Evolutionary conservation across 2,113 vertebrate species (phyloP), one percentile per base, ranked within the genome.

Genomic region (Neoarius graeffei): DNA sequence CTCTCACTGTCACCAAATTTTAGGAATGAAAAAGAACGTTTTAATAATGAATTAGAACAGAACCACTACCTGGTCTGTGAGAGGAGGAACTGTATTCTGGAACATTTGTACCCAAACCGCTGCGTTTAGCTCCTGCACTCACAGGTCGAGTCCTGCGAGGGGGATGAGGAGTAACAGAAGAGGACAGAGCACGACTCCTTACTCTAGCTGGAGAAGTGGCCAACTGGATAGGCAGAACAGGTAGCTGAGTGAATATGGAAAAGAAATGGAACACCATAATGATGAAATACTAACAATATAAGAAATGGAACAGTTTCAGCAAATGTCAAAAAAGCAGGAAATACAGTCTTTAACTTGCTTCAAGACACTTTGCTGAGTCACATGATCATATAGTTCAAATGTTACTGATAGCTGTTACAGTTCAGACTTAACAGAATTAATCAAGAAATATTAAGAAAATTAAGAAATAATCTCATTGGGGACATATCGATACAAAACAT

Each of bases 51-150:
- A 82, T 27, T 25, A 84, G n/a, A 86, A 86, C 48, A 79, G 30
- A 52, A 50, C 0, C 3, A 0, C 15, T 15, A 81, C 86, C 85
- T 20, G 84, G 60, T 79, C 82, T 90, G 42, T 60, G 60, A 52
- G 85, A 87, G 15, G 69, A 27, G 6, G 50, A n/a, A 81, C 67
- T 80, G 71, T 30, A 67, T 15, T 89, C 91, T 0, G 23, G 20
- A 0, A 86, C 8, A 71, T 81, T 83, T 30, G 19, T 0, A 1
- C 80, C 0, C 0, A 71, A 9, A 4, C 89, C 11, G 5, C 30
- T 0, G 0, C 81, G 89, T 83, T 89, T 87, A 1, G 76, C 86
- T 84, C 90, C 50, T 11, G 91, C 91, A 0, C 92, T 94, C 0
- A 50, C 10, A 0, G 95, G 92, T 0, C 66, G 87, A 13, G 90